These are phyloP conservation scores for Eublepharis macularius DNA, from an alignment of 2,113 vertebrate genomes.

Conservation along the genomic window DNA sequence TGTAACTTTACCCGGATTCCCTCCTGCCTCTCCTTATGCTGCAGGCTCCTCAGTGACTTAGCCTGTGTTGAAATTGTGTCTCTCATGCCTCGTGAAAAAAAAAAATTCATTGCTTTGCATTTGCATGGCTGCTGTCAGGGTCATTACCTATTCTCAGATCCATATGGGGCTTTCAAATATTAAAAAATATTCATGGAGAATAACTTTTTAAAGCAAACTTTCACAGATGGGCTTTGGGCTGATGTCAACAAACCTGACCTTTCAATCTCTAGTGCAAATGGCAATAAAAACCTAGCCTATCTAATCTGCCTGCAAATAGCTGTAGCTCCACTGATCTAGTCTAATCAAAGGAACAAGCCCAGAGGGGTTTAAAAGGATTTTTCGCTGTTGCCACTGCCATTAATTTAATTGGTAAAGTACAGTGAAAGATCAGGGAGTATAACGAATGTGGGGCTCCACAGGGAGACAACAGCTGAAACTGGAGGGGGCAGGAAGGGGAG, in stretches of 20 bases:
- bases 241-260: constrained; percentile 70
- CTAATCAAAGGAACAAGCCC: constrained; percentile 77
- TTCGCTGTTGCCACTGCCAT: constrained; percentile 64
- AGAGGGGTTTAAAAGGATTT: constrained; percentile 73
- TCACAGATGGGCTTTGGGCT: constrained; percentile 63
- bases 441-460: constrained; percentile 69
- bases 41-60: neutral
- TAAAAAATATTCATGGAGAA: constrained; percentile 56
- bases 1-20: constrained; percentile 4
- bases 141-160: constrained; percentile 36
- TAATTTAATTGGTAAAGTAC: constrained; percentile 77
- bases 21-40: neutral
- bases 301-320: constrained; percentile 77
- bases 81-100: neutral
- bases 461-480: constrained; percentile 56
- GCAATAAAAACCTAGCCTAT: constrained; percentile 61
- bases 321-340: constrained; percentile 72
- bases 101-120: constrained; percentile 3
- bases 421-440: constrained; percentile 65
- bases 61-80: neutral
- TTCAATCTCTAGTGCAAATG: constrained; percentile 68
- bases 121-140: constrained; percentile 10
- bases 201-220: constrained; percentile 63
- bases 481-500: neutral
- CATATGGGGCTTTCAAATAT: constrained; percentile 54